Base-by-base conservation (phyloP, 2,888 invertebrate genomes). In the Zootermopsis nevadensis region DNA sequence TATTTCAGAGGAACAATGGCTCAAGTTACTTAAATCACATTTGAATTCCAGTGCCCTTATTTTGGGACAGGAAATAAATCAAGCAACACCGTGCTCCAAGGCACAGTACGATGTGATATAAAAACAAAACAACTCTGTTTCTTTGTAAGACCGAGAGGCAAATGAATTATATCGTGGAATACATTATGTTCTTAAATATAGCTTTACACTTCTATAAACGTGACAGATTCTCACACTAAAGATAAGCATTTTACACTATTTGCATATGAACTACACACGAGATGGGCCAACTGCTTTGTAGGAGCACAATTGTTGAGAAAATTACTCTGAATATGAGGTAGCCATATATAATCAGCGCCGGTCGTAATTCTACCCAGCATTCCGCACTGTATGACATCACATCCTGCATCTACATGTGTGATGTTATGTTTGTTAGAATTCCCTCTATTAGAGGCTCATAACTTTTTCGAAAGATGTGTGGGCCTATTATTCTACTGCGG, bases 151-250 rank as follows among this genome's bases (percentile, higher is more conserved):
- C 76, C 76, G 38, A 42, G 19, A 30, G 76, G 76, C n/a, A 42
- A 76, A 42, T 48, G 76, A 27, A 76, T 15, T n/a, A 35, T 19
- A 8, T 76, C 42, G 76, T 76, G 76, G 38, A 76, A 76, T 76
- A 76, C 38, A 76, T 76, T 76, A 42, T 27, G 42, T 27, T 48
- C 42, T 27, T 76, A 76, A 76, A 76, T 42, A 76, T 76, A 48
- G 76, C 35, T 76, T 42, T 76, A 76, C 76, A 76, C 76, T 76
- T 76, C 35, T 27, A 42, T 48, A 48, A 76, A 48, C 76, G 76
- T 76, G 76, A 76, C 48, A 76, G 24, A 76, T 42, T 19, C 48
- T 12, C 48, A n/a, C 10, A 27, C 76, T 76, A 48, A 76, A 42
- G 42, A 76, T 76, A 42, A 42, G 42, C 38, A 76, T 76, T 76